phyloP scores from a whole-genome alignment of 2,888 invertebrate genomes.

The Phalangium opilio region DNA sequence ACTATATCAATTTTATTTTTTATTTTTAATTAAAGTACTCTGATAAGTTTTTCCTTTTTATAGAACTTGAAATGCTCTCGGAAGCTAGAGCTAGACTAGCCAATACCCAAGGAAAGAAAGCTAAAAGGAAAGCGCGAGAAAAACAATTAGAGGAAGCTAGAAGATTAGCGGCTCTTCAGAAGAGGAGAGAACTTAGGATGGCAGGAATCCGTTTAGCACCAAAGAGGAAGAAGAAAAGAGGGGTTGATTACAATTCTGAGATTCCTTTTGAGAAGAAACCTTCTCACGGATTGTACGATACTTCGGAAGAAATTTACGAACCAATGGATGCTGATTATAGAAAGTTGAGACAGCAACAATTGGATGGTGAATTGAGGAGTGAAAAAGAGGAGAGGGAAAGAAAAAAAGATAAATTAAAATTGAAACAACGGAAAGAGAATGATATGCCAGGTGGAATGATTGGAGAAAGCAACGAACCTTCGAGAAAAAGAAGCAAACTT shows the following conservation, averaged over 20 bases:
- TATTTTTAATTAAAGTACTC: constrained; percentile 1
- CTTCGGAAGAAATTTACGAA: constrained; percentile 71
- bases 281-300: constrained; percentile 80
- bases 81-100: constrained; percentile 96
- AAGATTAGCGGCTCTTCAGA: constrained; percentile 87
- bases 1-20: background rate
- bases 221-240: constrained; percentile 45
- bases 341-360: constrained; percentile 71
- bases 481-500: constrained; percentile 81
- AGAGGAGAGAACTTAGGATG: constrained; percentile 88
- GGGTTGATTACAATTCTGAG: constrained; percentile 93
- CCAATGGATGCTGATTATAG: constrained; percentile 80
- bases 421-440: constrained; percentile 90
- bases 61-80: constrained; percentile 97
- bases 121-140: constrained; percentile 64
- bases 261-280: constrained; percentile 94
- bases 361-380: constrained; percentile 77
- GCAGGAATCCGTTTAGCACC: constrained; percentile 60
- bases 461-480: constrained; percentile 50
- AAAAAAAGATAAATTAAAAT: constrained; percentile 83
- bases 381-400: constrained; percentile 87
- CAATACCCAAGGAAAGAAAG: constrained; percentile 80
- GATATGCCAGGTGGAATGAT: constrained; percentile 75
- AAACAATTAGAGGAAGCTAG: constrained; percentile 97
- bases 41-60: constrained; percentile 17